Evolutionary conservation across 2,888 invertebrate genomes (phyloP).

Genomic region (Ichneumoninae sp.): DNA sequence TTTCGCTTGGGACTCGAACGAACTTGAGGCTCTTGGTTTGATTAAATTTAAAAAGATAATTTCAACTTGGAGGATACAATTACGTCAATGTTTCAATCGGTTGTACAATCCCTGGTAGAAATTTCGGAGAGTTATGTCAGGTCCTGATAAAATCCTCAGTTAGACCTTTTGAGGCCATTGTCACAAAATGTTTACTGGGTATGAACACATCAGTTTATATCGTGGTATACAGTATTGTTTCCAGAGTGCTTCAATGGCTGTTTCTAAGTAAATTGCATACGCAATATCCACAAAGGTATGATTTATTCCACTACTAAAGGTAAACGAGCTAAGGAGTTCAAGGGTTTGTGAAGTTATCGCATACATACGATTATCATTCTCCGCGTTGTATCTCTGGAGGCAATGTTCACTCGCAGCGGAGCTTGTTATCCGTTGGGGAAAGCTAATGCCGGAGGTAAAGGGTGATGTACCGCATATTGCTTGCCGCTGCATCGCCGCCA

Average conservation of each 20-base stretch:
- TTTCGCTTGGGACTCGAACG: not conserved
- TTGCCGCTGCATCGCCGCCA: slow-evolving; percentile 54
- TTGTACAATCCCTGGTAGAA: too few relatives aligned
- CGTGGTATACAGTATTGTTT: not conserved
- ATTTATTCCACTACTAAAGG: not conserved
- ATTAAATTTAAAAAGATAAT: not conserved
- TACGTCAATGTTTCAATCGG: not conserved
- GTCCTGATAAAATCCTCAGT: too few relatives aligned
- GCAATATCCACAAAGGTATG: not conserved
- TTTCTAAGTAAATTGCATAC: not conserved
- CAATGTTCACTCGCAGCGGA: slow-evolving; percentile 64
- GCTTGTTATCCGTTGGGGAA: slow-evolving; percentile 74
- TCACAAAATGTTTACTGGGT: not conserved
- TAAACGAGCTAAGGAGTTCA: not conserved
- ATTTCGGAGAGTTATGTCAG: not conserved
- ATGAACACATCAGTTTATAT: not conserved
- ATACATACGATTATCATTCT: slow-evolving; percentile 7
- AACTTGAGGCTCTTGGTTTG: not conserved
- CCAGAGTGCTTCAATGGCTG: not conserved
- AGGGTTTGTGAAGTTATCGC: not conserved
- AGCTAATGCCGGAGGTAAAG: slow-evolving; percentile 25
- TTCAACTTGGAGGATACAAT: not conserved
- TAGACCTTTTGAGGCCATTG: not conserved
- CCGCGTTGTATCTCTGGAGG: slow-evolving; percentile 20
- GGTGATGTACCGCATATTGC: slow-evolving; percentile 74